Evolutionary conservation across 2,113 vertebrate genomes (phyloP).

Genomic region (Macrotus californicus): DNA sequence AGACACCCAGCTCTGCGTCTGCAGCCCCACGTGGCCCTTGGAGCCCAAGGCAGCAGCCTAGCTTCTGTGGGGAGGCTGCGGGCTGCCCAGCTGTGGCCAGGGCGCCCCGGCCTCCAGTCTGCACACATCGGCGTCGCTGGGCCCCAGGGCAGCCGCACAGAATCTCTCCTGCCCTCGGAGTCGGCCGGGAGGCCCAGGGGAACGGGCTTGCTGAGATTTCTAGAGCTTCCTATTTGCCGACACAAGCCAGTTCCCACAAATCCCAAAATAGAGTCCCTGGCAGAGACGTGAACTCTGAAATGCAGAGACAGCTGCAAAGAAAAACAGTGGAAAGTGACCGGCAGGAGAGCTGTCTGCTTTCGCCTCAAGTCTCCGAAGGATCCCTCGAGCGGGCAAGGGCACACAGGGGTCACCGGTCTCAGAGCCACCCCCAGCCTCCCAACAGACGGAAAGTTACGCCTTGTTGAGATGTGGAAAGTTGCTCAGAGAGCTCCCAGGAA

Average conservation of each 20-base stretch:
- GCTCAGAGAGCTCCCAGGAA: neutral
- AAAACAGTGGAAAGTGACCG: neutral
- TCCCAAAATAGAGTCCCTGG: conserved; percentile 71
- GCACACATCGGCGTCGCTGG: neutral
- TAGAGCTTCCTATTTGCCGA: conserved; percentile 48
- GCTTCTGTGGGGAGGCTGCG: neutral
- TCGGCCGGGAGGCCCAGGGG: neutral
- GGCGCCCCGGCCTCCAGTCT: neutral
- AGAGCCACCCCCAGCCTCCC: neutral
- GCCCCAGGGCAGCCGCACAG: neutral
- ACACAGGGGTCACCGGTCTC: neutral
- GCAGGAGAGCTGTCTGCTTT: neutral
- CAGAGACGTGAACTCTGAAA: conserved; percentile 58
- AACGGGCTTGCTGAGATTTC: neutral
- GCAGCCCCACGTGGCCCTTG: neutral
- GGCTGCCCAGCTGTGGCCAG: neutral
- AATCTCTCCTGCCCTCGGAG: neutral
- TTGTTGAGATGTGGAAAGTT: neutral
- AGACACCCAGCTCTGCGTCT: neutral
- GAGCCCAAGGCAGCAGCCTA: neutral
- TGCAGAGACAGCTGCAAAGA: conserved; percentile 65
- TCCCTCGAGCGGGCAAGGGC: neutral
- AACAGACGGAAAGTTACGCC: neutral
- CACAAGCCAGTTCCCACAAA: conserved; percentile 60
- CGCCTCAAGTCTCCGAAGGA: neutral